These are phyloP conservation scores for Epinephelus coioides DNA, from an alignment of 2,797 vertebrate species.

Conservation along the genomic window DNA sequence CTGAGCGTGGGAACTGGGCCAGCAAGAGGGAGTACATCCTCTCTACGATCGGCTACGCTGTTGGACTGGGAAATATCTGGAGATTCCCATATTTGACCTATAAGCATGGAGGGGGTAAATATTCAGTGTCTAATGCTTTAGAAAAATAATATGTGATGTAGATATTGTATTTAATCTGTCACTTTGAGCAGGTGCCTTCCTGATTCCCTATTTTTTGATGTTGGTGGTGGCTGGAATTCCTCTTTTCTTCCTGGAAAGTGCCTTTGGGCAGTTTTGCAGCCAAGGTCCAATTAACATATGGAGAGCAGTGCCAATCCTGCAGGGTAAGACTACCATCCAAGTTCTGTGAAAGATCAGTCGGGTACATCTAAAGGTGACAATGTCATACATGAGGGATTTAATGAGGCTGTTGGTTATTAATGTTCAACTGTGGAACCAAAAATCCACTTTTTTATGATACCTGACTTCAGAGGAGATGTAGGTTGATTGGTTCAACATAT, in stretches of 20 bases:
- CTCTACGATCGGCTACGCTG: slow-evolving; percentile 95
- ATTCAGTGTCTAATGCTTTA: background rate
- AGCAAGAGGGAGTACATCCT: slow-evolving; percentile 94
- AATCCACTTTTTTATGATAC: slow-evolving; percentile 2
- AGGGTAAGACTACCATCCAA: slow-evolving; percentile 71
- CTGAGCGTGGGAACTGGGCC: slow-evolving; percentile 92
- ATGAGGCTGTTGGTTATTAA: slow-evolving; percentile 20
- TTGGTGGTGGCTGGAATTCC: slow-evolving; percentile 83
- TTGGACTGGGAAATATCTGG: slow-evolving; percentile 97
- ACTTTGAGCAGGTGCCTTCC: slow-evolving; percentile 80
- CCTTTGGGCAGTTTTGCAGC: slow-evolving; percentile 87
- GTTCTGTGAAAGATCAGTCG: background rate
- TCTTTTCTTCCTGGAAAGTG: slow-evolving; percentile 85
- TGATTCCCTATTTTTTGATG: slow-evolving; percentile 85
- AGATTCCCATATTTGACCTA: slow-evolving; percentile 96
- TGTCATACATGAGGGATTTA: slow-evolving; percentile 6
- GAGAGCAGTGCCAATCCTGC: slow-evolving; percentile 84
- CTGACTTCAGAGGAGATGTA: slow-evolving; percentile 8
- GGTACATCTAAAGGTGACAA: background rate
- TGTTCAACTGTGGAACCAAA: slow-evolving; percentile 14
- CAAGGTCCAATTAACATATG: slow-evolving; percentile 85
- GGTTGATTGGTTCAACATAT: background rate
- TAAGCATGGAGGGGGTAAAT: slow-evolving; percentile 94
- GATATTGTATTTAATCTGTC: background rate
- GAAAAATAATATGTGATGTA: background rate